phyloP scores from a whole-genome alignment of 2,888 invertebrate species.

The Drosophila lutescens region DNA sequence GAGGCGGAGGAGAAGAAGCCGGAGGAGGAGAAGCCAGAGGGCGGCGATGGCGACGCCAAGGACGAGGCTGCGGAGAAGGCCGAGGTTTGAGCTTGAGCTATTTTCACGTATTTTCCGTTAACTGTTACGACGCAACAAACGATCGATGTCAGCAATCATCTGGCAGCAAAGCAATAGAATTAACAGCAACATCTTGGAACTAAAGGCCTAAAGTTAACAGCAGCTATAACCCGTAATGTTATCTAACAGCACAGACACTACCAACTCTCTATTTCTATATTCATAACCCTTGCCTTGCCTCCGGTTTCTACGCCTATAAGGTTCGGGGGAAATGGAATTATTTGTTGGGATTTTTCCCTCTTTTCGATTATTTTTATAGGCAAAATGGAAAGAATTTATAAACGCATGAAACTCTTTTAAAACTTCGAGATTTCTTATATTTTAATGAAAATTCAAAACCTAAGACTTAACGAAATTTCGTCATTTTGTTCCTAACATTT shows the following conservation, averaged over 20 bases:
- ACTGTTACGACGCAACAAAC: constrained; percentile 65
- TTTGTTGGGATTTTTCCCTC: too few species aligned
- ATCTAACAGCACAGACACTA: constrained; percentile 65
- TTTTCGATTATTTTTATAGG: too few species aligned
- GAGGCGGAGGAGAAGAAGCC: constrained; percentile 42
- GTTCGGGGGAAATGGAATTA: neutral
- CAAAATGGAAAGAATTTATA: too few species aligned
- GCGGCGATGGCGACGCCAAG: constrained; percentile 41
- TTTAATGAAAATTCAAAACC: neutral
- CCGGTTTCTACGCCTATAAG: neutral
- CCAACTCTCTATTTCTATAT: constrained; percentile 29
- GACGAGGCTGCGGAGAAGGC: constrained; percentile 57
- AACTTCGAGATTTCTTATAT: neutral
- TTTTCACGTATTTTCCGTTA: constrained; percentile 71
- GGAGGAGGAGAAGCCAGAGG: constrained; percentile 43
- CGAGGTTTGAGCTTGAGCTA: constrained; percentile 68
- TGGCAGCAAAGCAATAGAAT: constrained; percentile 50
- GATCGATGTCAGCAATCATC: constrained; percentile 49
- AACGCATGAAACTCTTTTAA: neutral
- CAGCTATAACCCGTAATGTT: constrained; percentile 60
- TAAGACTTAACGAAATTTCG: too few species aligned
- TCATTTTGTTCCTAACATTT: neutral
- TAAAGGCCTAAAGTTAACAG: constrained; percentile 53
- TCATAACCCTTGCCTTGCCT: constrained; percentile 3
- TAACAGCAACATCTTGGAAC: constrained; percentile 49